These are phyloP conservation scores for Trinorchestia longiramus DNA, from an alignment of 1,140 invertebrate species.

Conservation along the genomic window DNA sequence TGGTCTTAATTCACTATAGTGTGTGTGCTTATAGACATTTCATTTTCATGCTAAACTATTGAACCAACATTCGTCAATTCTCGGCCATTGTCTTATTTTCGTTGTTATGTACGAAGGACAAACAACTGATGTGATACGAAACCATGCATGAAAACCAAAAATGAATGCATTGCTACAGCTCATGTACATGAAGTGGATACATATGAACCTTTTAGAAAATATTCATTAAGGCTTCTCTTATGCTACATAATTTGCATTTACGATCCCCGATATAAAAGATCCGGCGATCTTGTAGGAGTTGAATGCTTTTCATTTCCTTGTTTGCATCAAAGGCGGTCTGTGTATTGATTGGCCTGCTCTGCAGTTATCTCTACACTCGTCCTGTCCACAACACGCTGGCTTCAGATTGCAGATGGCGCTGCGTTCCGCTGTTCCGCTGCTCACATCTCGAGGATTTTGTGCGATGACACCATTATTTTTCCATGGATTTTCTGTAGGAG, in stretches of 20 bases:
- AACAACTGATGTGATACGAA: neutral
- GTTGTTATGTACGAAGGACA: no score
- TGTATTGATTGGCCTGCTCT: neutral
- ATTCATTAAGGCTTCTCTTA: neutral
- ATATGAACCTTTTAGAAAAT: neutral
- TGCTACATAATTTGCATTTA: neutral
- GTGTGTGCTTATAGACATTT: no score
- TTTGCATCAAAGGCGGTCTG: neutral
- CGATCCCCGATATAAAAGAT: neutral
- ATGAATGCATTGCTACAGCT: no score
- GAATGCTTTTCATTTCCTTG: neutral
- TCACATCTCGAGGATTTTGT: neutral
- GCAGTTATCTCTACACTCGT: neutral
- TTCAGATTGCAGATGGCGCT: neutral
- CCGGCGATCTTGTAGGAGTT: neutral
- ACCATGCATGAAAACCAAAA: neutral
- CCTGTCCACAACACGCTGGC: neutral
- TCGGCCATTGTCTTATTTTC: no score
- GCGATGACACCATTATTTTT: neutral
- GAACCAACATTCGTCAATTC: no score
- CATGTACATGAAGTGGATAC: no score
- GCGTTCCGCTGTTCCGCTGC: neutral
- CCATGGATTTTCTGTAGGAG: neutral
- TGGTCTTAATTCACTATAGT: no score
- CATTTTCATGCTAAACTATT: no score